phyloP scores from a whole-genome alignment of 1,140 invertebrate genomes.

The Eupristina koningsbergeri region DNA sequence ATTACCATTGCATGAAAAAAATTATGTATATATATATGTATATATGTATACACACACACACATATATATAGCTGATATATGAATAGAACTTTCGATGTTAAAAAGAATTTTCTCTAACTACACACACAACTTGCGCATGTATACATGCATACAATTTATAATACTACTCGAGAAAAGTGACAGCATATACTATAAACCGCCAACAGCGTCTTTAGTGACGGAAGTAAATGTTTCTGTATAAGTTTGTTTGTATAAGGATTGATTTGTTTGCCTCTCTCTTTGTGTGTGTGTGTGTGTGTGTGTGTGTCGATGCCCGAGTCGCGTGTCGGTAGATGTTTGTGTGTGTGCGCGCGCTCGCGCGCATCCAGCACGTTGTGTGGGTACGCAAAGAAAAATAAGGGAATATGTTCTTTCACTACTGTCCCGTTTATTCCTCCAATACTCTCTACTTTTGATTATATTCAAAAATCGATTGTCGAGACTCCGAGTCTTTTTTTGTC shows the following conservation, averaged over 20 bases:
- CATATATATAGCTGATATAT: constrained; percentile 18
- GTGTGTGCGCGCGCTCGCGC: too few relatives aligned
- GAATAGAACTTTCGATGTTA: constrained; percentile 38
- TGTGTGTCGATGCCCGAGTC: not conserved
- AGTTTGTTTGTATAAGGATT: too few relatives aligned
- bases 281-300: not conserved
- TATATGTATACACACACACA: not conserved
- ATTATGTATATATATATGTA: not conserved
- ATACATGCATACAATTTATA: constrained; percentile 57
- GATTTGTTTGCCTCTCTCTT: too few relatives aligned
- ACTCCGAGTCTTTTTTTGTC: constrained; percentile 38
- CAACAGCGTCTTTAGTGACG: not conserved
- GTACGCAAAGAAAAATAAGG: constrained; percentile 22
- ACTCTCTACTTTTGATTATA: constrained; percentile 36
- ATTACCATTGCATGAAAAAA: constrained; percentile 33
- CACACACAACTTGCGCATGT: constrained; percentile 21
- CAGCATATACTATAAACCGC: constrained; percentile 49
- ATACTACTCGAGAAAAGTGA: constrained; percentile 63
- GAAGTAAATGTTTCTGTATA: constrained; percentile 12
- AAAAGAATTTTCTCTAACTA: constrained; percentile 26
- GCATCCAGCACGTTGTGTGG: not conserved
- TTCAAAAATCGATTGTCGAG: constrained; percentile 24
- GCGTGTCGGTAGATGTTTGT: too few relatives aligned
- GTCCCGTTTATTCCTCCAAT: not conserved
- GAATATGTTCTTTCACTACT: constrained; percentile 17